Evolutionary conservation across 2,888 invertebrate genomes (phyloP).

Genomic region (Meliscaeva auricollis): DNA sequence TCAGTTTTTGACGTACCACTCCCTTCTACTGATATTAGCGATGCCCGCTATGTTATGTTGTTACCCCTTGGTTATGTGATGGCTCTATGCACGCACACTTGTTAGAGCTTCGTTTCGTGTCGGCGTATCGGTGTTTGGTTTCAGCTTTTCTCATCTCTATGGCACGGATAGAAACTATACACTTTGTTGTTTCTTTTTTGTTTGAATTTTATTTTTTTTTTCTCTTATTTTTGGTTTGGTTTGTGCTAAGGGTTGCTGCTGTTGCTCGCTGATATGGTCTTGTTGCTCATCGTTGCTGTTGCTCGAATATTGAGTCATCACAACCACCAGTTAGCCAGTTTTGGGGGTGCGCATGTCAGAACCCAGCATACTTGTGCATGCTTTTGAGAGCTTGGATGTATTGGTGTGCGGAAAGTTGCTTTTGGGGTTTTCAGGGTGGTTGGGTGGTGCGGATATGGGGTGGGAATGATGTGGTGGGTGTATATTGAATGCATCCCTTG

Average conservation of each 20-base stretch:
- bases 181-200: slow-evolving; percentile 26
- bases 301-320: slow-evolving; percentile 74
- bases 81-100: slow-evolving; percentile 53
- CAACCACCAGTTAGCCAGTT: slow-evolving; percentile 72
- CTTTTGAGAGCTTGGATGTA: slow-evolving; percentile 17
- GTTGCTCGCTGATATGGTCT: slow-evolving; percentile 37
- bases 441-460: neutral
- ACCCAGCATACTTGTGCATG: slow-evolving; percentile 53
- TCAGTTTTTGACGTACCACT: slow-evolving; percentile 84
- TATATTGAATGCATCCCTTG: slow-evolving; percentile 60
- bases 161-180: slow-evolving; percentile 54
- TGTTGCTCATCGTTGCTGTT: slow-evolving; percentile 68
- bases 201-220: slow-evolving; percentile 53
- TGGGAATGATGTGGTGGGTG: slow-evolving; percentile 8
- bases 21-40: slow-evolving; percentile 84
- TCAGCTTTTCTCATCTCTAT: slow-evolving; percentile 54
- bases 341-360: slow-evolving; percentile 59
- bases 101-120: slow-evolving; percentile 37
- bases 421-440: neutral
- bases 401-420: neutral
- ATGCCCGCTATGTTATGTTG: slow-evolving; percentile 76
- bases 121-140: slow-evolving; percentile 46
- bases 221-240: neutral
- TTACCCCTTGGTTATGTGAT: slow-evolving; percentile 74
- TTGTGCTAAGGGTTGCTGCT: slow-evolving; percentile 47